Percentiles rank a stretch among this genome's conserved stretches.
Evolutionary conservation across 2,113 vertebrate genomes (phyloP).

Genomic region (Isichthys henryi): DNA sequence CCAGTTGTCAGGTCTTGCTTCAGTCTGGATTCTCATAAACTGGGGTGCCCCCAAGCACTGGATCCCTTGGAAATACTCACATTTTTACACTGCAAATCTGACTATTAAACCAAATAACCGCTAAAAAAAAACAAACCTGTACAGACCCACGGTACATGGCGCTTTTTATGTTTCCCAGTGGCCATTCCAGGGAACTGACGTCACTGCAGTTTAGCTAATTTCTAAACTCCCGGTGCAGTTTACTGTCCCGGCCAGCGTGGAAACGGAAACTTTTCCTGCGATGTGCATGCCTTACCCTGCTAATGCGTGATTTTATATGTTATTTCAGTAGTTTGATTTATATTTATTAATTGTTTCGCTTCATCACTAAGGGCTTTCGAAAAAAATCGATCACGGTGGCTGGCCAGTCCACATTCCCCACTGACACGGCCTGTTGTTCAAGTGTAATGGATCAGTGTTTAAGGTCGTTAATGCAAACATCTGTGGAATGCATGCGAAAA

Average conservation of each 20-base stretch:
- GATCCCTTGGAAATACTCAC: background rate
- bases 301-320: background rate
- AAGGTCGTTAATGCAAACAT: slow-evolving; percentile 58
- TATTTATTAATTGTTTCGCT: background rate
- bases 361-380: background rate
- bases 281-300: background rate
- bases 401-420: slow-evolving; percentile 12
- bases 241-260: background rate
- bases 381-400: background rate
- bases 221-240: background rate
- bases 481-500: slow-evolving; percentile 53
- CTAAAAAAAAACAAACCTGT: background rate
- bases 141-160: background rate
- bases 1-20: background rate
- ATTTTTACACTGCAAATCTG: background rate
- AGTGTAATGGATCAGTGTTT: slow-evolving; percentile 50
- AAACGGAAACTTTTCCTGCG: background rate
- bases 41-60: background rate
- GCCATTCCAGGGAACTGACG: background rate
- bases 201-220: background rate
- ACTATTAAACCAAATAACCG: background rate
- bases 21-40: background rate
- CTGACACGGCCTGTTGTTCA: slow-evolving; percentile 42
- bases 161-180: background rate
- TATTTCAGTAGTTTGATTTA: background rate